Conservation (phyloP, 2,888 invertebrate genomes). For the Diploptera punctata region DNA sequence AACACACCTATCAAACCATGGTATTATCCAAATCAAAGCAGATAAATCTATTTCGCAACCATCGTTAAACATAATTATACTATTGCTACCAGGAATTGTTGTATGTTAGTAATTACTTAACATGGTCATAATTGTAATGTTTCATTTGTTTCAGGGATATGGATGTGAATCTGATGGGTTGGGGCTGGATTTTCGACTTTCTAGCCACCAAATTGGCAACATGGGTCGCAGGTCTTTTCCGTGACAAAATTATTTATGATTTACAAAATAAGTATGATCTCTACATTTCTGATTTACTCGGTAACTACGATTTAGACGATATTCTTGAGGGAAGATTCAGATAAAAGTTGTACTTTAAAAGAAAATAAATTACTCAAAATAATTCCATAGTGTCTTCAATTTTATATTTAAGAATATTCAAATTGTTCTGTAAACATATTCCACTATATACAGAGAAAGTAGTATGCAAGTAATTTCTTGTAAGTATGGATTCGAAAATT, state of each 20-base stretch:
- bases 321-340: conserved; percentile 2
- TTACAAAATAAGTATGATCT: neutral
- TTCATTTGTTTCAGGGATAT: conserved; percentile 16
- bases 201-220: conserved; percentile 31
- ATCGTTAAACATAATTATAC: too few species aligned
- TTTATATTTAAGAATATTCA: too few species aligned
- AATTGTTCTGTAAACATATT: too few species aligned
- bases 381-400: too few species aligned
- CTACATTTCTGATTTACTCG: neutral
- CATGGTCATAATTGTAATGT: neutral
- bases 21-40: too few species aligned
- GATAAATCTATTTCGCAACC: too few species aligned
- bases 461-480: too few species aligned
- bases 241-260: conserved; percentile 22
- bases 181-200: conserved; percentile 27
- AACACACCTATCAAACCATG: too few species aligned
- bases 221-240: conserved; percentile 30
- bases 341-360: neutral
- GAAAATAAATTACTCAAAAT: neutral
- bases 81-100: too few species aligned
- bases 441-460: too few species aligned
- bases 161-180: conserved; percentile 28
- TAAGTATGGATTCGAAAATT: too few species aligned
- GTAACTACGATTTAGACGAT: neutral
- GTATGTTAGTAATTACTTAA: too few species aligned